Evolutionary conservation across 2,888 invertebrate genomes (phyloP), one percentile per base, ranked within the genome.

Genomic region (Strigamia transsilvanica): DNA sequence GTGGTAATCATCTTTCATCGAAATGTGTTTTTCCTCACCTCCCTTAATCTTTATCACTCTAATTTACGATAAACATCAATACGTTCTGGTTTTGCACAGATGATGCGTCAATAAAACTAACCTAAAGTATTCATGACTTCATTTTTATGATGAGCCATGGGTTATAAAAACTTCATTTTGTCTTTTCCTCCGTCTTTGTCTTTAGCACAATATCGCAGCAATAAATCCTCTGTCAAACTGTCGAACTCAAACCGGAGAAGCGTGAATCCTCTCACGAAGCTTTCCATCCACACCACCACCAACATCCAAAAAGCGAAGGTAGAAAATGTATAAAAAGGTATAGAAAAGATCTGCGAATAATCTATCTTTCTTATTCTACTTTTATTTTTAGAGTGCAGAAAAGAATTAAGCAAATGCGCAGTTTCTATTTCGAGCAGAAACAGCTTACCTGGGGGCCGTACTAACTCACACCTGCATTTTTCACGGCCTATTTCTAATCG

Each of bases 161-260:
- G 15, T 73, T 73, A 5, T 27, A 73, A 10, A 27, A 73, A 15
- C 73, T n/a, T 38, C 27, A 32, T 73, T 73, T 10, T 73, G 12
- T 73, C 73, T 73, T 27, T 15, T 73, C 27, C 27, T 27, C 27
- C 27, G 27, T 73, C 32, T 15, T 32, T 73, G 32, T 56, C 56
- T 18, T 56, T 56, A 27, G 5, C 56, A 56, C 56, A 56, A 56
- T 56, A 73, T 73, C 73, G 27, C 4, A 32, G 73, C 73, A 23
- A 73, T 73, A 73, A 73, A 73, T 73, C 73, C 27, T 32, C 27
- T 32, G 73, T 73, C 73, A 73, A 73, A 73, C n/a, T 73, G 73
- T 73, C 73, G 73, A 73, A 73, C 73, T 32, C n/a, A 12, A 73
- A 23, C 73, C n/a, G n/a, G 15, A 73, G 73, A 73, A 23, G 56